These are phyloP conservation scores for Hemiscyllium ocellatum DNA, from an alignment of 2,113 vertebrate species.

Conservation along the genomic window DNA sequence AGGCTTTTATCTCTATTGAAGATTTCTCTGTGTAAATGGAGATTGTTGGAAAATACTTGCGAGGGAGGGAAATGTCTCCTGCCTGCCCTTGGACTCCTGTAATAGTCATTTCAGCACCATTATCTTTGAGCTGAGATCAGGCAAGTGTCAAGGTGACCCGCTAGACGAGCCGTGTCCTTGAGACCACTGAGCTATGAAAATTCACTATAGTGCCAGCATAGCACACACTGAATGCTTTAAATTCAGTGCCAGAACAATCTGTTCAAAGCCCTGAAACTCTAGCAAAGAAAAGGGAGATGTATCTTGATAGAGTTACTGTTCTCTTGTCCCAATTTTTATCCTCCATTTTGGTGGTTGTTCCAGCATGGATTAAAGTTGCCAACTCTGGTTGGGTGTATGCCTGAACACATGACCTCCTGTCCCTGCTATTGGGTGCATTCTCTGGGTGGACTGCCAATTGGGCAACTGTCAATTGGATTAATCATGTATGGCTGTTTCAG, in stretches of 20 bases:
- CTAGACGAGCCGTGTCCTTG: neutral
- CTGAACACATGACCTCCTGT: neutral
- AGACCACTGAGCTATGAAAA: neutral
- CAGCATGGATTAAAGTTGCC: neutral
- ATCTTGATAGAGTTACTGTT: neutral
- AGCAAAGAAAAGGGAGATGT: neutral
- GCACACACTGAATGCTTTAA: neutral
- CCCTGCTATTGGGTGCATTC: neutral
- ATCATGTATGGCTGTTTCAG: neutral
- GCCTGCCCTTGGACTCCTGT: neutral
- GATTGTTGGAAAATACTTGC: neutral
- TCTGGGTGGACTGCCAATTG: neutral
- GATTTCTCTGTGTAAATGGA: neutral
- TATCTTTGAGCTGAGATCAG: neutral
- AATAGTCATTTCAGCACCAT: neutral
- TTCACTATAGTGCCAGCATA: neutral
- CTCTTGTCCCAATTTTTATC: neutral
- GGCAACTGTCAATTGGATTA: neutral
- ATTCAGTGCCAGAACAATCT: neutral
- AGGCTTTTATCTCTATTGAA: neutral
- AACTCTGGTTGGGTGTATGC: neutral
- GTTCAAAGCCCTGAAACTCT: neutral
- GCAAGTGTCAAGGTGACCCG: neutral
- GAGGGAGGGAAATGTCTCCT: neutral
- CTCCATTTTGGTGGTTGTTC: neutral